Evolutionary conservation across 2,888 invertebrate species (phyloP), one percentile per base, ranked within the genome.

Genomic region (Meliscaeva auricollis): DNA sequence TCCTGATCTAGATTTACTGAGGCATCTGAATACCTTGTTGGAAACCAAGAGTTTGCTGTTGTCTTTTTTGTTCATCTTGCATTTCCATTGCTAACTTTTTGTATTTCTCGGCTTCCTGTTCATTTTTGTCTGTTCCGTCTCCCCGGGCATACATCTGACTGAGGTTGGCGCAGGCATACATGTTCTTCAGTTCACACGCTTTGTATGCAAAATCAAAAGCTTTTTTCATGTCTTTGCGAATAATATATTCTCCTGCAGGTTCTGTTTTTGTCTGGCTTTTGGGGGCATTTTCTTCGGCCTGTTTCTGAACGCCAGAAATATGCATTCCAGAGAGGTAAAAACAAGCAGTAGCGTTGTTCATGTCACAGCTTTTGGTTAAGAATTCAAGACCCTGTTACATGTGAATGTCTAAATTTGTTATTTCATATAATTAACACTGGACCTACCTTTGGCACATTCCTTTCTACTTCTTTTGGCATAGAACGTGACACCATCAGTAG

Each of bases 161-260:
- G 0, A 98, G 93, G 93, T 98, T 98, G 0, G 96, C 96, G 93
- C 99, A 99, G 0, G 97, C 96, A 90, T 96, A 96, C 90, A 97
- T 95, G 90, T 98, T 96, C 0, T 96, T 96, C 0, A 95, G 92
- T 84, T 97, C 96, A 91, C 99, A 99, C 0, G 96, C 97, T 91
- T 95, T 96, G 76, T 94, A 92, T 0, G 97, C 96, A 89, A 94
- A 96, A 44, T 95, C 93, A 90, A 97, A 96, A 0, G 98, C 98
- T 91, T 96, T 95, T 48, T 93, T 93, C 94, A 95, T 94, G 89
- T 98, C 95, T 87, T 95, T 94, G 62, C 93, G 93, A 26, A 95
- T 93, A 70, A 94, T 90, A 88, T 90, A 94, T 0, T 94, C 94
- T 5, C 88, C 87, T 11, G 50, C n/a, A 7, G 54, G n/a, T 6